Base-by-base conservation (phyloP, 1,140 invertebrate species). In the Samia ricini region DNA sequence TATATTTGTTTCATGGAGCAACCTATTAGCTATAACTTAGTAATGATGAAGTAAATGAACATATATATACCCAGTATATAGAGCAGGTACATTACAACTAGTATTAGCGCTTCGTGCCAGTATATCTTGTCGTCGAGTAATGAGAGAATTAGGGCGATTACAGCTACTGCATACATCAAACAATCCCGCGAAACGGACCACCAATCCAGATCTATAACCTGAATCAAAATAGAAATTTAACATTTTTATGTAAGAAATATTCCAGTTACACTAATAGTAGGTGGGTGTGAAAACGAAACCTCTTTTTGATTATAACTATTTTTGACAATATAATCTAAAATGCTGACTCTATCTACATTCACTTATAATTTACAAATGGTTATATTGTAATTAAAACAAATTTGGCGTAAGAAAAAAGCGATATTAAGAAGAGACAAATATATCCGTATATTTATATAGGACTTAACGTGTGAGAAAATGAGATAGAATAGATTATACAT, bases 161-260 rank as follows among this genome's bases (percentile, higher is more conserved):
- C 95, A 4, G 96, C 95, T 1, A 96, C 85, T 0, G 94, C 93
- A 80, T 98, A 98, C 75, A 96, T 95, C 4, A 96, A 71, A 72
- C 95, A 96, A 87, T 98, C 97, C 69, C 97, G 91, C 12, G 95
- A 95, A 18, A 98, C 92, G 2, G 97, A 96, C 96, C 96, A 98
- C 96, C 96, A 98, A 79, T 97, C 95, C 56, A 97, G 85, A 51
- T 95, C 93, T 51, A 97, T 92, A 12, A 94, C 93, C 96, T 97
- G 79, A 19, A 42, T 8, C 8, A 61, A 21, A 4, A 49, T 23
- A 29, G n/a, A 42, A 4, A 42, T 42, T 15, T 15, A 10, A 42
- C 4, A 15, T 42, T 42, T 1, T 4, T 15, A 42, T 29, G 10
- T 29, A 5, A 29, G 6, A 29, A 5, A 29, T 1, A 5, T 29